Conservation (phyloP, 1,140 invertebrate species). For the Saccostrea echinata region DNA sequence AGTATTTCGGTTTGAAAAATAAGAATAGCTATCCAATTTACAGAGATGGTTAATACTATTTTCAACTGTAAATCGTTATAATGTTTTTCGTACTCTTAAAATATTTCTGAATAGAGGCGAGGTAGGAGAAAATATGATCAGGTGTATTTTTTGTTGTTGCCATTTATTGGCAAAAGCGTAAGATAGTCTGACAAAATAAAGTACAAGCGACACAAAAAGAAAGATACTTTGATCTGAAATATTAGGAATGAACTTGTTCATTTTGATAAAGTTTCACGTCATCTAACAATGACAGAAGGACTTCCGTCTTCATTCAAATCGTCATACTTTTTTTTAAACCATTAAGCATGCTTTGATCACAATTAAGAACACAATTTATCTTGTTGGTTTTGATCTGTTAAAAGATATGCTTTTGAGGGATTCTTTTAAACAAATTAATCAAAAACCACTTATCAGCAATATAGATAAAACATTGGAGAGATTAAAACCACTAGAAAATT, state of each 20-base stretch:
- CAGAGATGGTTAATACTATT: too few species aligned
- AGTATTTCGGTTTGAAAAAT: too few species aligned
- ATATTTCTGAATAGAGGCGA: background rate
- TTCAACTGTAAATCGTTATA: too few species aligned
- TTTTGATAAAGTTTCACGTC: conserved; percentile 25
- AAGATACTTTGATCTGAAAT: background rate
- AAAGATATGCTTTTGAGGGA: background rate
- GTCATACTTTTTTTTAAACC: conserved; percentile 11
- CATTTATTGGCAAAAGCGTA: background rate
- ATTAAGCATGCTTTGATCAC: conserved; percentile 30
- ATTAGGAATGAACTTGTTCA: background rate
- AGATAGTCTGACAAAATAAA: background rate
- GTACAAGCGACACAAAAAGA: conserved; percentile 1
- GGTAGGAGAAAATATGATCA: background rate
- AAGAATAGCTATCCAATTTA: too few species aligned
- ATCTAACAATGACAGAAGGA: background rate
- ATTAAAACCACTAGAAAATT: background rate
- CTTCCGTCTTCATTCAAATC: conserved; percentile 34
- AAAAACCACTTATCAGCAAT: background rate
- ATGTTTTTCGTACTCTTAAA: too few species aligned
- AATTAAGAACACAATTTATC: conserved; percentile 13
- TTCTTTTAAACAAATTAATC: background rate
- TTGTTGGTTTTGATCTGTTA: background rate
- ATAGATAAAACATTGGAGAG: background rate
- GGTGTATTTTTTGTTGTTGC: background rate